Evolutionary conservation across 2,113 vertebrate genomes (phyloP), one percentile per base, ranked within the genome.

Genomic region (Ceratotherium simum): DNA sequence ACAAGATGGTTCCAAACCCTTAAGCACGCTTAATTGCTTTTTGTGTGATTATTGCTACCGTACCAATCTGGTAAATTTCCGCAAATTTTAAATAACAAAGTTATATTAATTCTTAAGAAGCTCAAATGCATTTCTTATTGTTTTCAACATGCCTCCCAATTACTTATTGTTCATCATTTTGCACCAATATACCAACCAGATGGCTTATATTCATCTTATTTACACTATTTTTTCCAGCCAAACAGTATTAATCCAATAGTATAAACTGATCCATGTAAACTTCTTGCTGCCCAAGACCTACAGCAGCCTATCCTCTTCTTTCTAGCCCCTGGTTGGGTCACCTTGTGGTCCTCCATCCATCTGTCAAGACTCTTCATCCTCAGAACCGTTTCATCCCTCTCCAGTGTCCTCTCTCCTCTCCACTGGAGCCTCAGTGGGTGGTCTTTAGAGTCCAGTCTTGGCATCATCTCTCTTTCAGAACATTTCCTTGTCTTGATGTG

Each of bases 191-290:
- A 98, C 98, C 92, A 97, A 96, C 92, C 98, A 98, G 97, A 98
- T 98, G 98, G 97, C 94, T 98, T 97, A 58, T 79, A 96, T 98
- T 98, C 95, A 81, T 98, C 95, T 97, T 97, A 97, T 98, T 98
- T 97, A 98, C 97, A 98, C 92, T 92, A 92, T 91, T 95, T 97
- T 95, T 73, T 62, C 83, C 79, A 98, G 97, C 97, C 97, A 98
- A 98, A 98, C 96, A 98, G 76, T 90, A 96, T 96, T 98, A 98
- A 98, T 98, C 97, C 96, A 97, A 88, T 79, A 97, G 85, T 95
- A 96, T 98, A 98, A 98, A 98, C 98, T 31, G 60, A 97, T 67
- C 90, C 76, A 10, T 97, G 96, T 97, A 98, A 98, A 98, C 97
- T 95, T 88, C 79, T 97, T 85, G 65, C 94, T 97, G 70, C 97